Conservation (phyloP, 2,888 invertebrate genomes). For the Myopa testacea region DNA sequence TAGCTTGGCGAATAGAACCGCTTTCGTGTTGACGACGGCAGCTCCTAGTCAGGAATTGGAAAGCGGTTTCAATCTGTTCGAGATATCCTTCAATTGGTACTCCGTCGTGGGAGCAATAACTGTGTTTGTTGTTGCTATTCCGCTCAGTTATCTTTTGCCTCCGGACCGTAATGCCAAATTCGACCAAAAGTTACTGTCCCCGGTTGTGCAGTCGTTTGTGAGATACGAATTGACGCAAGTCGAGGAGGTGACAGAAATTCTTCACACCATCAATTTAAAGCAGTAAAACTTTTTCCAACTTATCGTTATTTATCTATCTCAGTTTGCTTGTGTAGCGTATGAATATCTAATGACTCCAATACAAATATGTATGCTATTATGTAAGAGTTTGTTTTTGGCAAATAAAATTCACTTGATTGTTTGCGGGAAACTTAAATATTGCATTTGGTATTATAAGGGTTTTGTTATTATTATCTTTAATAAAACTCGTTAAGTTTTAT, state of each 20-base stretch:
- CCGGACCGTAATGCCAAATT: slow-evolving; percentile 52
- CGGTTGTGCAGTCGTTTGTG: slow-evolving; percentile 53
- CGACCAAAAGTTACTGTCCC: slow-evolving; percentile 57
- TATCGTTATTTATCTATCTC: slow-evolving; percentile 1
- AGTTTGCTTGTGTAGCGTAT: neutral
- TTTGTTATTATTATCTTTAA: too few relatives aligned
- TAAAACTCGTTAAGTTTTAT: too few relatives aligned
- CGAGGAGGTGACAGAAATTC: slow-evolving; percentile 51
- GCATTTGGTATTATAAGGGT: too few relatives aligned
- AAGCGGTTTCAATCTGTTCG: slow-evolving; percentile 66
- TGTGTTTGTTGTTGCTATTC: slow-evolving; percentile 70
- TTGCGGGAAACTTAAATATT: too few relatives aligned
- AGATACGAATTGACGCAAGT: slow-evolving; percentile 48
- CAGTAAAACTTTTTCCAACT: slow-evolving; percentile 19
- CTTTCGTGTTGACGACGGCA: neutral
- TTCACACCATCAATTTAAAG: neutral
- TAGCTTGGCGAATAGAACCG: neutral
- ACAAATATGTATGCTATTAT: neutral
- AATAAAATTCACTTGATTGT: too few relatives aligned
- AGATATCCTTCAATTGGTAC: slow-evolving; percentile 74
- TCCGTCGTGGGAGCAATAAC: slow-evolving; percentile 69
- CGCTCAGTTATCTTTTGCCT: slow-evolving; percentile 70
- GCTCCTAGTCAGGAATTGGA: slow-evolving; percentile 2
- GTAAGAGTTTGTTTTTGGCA: neutral
- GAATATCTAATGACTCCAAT: neutral